These are phyloP conservation scores for Temnothorax rugatulus DNA, from an alignment of 2,888 invertebrate species.

Conservation along the genomic window DNA sequence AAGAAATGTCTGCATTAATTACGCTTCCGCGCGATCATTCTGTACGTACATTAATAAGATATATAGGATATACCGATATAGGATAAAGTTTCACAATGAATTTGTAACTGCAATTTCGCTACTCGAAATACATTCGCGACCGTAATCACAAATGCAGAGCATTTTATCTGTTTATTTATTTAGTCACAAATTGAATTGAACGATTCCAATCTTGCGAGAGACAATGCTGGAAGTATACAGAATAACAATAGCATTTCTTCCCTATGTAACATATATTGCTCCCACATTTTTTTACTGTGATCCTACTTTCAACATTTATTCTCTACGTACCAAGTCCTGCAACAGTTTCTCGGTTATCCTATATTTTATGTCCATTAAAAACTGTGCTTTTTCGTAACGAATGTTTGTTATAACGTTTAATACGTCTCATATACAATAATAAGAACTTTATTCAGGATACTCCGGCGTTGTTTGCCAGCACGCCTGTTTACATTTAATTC, in stretches of 20 bases:
- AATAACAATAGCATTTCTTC: not conserved
- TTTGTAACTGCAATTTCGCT: not conserved
- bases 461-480: conserved; percentile 39
- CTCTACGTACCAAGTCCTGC: not conserved
- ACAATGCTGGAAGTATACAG: not conserved
- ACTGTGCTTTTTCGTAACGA: conserved; percentile 7
- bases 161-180: conserved; percentile 33
- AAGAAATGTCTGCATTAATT: not conserved
- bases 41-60: not conserved
- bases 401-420: conserved; percentile 17
- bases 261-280: not conserved
- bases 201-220: conserved; percentile 10
- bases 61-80: not conserved
- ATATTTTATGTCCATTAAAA: conserved; percentile 16
- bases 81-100: not conserved
- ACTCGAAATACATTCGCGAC: not conserved
- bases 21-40: not conserved
- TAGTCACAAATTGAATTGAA: conserved; percentile 26
- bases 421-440: conserved; percentile 32
- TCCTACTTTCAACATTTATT: conserved; percentile 8
- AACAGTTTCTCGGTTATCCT: conserved; percentile 1
- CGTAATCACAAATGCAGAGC: not conserved
- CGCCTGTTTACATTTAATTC: conserved; percentile 55
- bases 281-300: not conserved
- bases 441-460: conserved; percentile 37